Evolutionary conservation across 2,113 vertebrate species (phyloP).

Genomic region (Ciconia boyciana): DNA sequence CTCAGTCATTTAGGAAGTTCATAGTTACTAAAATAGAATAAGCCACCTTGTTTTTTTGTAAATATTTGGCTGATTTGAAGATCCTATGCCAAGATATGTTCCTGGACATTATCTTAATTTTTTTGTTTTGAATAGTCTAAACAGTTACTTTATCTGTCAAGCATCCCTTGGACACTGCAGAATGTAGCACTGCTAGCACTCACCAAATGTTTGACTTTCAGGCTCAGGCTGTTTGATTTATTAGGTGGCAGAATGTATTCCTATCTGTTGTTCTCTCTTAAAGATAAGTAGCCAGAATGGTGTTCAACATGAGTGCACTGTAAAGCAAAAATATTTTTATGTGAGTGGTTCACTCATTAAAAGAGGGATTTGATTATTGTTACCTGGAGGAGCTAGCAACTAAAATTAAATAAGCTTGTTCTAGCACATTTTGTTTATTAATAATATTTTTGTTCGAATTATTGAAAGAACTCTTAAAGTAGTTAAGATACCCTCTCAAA

Average conservation of each 20-base stretch:
- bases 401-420: too few relatives aligned
- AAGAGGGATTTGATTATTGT: not conserved
- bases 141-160: slow-evolving; percentile 22
- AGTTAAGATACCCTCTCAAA: too few relatives aligned
- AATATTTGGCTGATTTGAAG: slow-evolving; percentile 26
- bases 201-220: not conserved
- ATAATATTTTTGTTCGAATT: too few relatives aligned
- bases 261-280: not conserved
- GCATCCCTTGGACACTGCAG: not conserved
- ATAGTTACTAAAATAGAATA: slow-evolving; percentile 19
- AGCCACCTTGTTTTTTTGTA: not conserved
- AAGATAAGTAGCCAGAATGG: not conserved
- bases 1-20: not conserved
- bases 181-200: not conserved
- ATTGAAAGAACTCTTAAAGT: too few relatives aligned
- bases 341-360: not conserved
- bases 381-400: too few relatives aligned
- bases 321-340: not conserved
- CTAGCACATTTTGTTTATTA: too few relatives aligned
- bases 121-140: slow-evolving; percentile 31
- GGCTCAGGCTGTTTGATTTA: slow-evolving; percentile 8
- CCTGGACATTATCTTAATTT: slow-evolving; percentile 25
- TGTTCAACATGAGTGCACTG: not conserved
- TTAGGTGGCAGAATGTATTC: slow-evolving; percentile 6
- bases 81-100: not conserved